These are phyloP conservation scores for Taenioides sp. DNA, from an alignment of 2,797 vertebrate genomes.

Conservation along the genomic window DNA sequence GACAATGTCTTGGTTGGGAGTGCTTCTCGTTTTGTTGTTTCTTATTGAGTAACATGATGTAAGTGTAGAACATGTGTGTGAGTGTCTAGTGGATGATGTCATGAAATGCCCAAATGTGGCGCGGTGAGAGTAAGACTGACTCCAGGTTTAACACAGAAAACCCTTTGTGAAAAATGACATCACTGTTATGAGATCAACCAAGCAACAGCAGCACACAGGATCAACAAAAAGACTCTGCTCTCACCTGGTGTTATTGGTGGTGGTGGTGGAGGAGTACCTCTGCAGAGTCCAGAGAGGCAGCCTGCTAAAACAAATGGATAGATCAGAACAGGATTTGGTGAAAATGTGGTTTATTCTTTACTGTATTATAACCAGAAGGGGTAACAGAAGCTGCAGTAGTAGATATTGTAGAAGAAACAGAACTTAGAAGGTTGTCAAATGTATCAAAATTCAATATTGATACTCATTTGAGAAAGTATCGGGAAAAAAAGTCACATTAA, in stretches of 20 bases:
- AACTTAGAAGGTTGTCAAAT: too few relatives aligned
- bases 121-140: constrained; percentile 50
- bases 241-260: too few relatives aligned
- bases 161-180: constrained; percentile 52
- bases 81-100: constrained; percentile 9
- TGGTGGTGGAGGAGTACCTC: not conserved
- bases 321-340: not conserved
- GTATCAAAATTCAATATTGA: too few relatives aligned
- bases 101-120: constrained; percentile 33
- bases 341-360: not conserved
- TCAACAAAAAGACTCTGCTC: not conserved
- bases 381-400: not conserved
- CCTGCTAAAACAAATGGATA: not conserved
- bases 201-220: constrained; percentile 40
- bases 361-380: too few relatives aligned
- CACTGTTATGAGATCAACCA: constrained; percentile 47
- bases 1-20: not conserved
- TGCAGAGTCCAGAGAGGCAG: not conserved
- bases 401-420: too few relatives aligned
- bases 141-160: constrained; percentile 56
- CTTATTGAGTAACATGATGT: too few relatives aligned
- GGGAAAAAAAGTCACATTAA: too few relatives aligned
- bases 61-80: too few relatives aligned
- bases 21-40: not conserved
- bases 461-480: too few relatives aligned